Evolutionary conservation across 2,888 invertebrate genomes (phyloP).

Genomic region (Pherbina coryleti): DNA sequence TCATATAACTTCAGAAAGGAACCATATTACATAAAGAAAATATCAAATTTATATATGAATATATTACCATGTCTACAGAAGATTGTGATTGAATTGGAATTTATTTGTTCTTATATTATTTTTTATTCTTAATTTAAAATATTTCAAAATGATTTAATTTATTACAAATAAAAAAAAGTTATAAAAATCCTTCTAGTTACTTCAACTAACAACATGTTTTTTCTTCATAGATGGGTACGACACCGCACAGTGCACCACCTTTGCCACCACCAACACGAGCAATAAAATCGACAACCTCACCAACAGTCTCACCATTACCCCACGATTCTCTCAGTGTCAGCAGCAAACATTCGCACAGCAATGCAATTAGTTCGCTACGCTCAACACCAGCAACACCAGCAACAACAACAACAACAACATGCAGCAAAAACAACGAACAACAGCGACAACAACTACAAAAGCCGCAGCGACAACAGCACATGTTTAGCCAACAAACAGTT

Average conservation of each 20-base stretch:
- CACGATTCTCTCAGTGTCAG: background rate
- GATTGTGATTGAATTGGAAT: too few species aligned
- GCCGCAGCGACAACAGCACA: conserved; percentile 17
- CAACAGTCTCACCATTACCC: conserved; percentile 35
- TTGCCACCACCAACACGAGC: conserved; percentile 33
- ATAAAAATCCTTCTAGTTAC: too few species aligned
- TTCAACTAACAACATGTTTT: background rate
- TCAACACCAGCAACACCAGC: background rate
- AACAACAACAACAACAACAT: background rate
- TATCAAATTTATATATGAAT: too few species aligned
- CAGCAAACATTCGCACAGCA: conserved; percentile 7
- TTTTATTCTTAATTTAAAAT: background rate
- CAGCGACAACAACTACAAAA: background rate
- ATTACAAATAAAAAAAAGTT: too few species aligned
- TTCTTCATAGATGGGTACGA: conserved; percentile 61
- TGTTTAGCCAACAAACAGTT: conserved; percentile 8
- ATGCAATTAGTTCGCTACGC: background rate
- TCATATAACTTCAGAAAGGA: too few species aligned
- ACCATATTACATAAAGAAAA: too few species aligned
- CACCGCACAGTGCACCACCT: conserved; percentile 52
- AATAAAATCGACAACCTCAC: conserved; percentile 33
- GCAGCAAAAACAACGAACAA: background rate
- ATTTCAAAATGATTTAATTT: too few species aligned
- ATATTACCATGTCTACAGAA: too few species aligned
- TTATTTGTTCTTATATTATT: background rate